These are phyloP conservation scores for Drosophila bunnanda DNA, from an alignment of 2,888 invertebrate genomes.

Conservation along the genomic window DNA sequence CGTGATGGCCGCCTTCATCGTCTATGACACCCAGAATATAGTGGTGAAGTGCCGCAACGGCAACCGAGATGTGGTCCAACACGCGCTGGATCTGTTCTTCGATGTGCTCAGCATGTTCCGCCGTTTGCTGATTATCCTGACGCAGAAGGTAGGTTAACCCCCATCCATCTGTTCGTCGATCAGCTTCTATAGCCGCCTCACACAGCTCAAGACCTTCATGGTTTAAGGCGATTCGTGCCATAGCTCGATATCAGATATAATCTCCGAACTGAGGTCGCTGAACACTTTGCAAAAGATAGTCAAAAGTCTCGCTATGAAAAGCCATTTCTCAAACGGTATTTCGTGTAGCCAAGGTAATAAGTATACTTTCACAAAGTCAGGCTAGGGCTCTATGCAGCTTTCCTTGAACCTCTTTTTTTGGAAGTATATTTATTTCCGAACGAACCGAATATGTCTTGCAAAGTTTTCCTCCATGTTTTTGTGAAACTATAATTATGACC, in stretches of 20 bases:
- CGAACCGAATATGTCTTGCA: conserved; percentile 29
- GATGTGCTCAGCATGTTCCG: conserved; percentile 98
- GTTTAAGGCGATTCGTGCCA: conserved; percentile 48
- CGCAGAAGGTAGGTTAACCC: conserved; percentile 90
- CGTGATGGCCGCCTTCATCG: conserved; percentile 97
- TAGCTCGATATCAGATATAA: conserved; percentile 16
- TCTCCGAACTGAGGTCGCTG: conserved; percentile 15
- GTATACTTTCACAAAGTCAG: conserved; percentile 74
- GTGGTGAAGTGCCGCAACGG: conserved; percentile 96
- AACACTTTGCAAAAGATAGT: conserved; percentile 51
- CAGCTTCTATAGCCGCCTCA: conserved; percentile 26
- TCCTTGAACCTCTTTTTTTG: conserved; percentile 13
- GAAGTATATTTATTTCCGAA: conserved; percentile 71
- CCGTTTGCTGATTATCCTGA: conserved; percentile 94
- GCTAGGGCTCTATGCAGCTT: conserved; percentile 9
- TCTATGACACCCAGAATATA: conserved; percentile 98
- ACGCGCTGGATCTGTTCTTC: conserved; percentile 96
- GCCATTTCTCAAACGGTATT: conserved; percentile 63
- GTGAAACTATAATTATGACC: conserved; percentile 74
- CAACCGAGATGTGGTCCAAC: conserved; percentile 96
- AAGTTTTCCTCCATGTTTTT: conserved; percentile 52
- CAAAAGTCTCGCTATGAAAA: conserved; percentile 31
- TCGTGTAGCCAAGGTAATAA: conserved; percentile 66
- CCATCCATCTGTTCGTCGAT: neutral
- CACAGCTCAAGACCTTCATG: conserved; percentile 74